Conservation (phyloP, 2,888 invertebrate species). For the Yponomeuta plumbellus region DNA sequence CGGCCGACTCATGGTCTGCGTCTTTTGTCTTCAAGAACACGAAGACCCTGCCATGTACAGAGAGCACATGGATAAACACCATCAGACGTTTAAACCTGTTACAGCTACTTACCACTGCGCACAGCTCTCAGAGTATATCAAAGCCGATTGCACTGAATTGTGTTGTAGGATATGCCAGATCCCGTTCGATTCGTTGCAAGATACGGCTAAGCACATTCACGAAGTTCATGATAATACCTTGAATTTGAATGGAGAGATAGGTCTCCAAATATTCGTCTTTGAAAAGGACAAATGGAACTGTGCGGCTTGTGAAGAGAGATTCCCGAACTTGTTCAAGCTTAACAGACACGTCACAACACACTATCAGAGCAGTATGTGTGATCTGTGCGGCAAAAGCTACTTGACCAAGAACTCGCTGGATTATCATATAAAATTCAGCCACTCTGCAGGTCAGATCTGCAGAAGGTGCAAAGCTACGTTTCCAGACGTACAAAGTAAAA, state of each 20-base stretch:
- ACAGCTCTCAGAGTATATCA: slow-evolving; percentile 40
- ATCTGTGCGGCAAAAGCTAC: slow-evolving; percentile 57
- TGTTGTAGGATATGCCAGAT: slow-evolving; percentile 47
- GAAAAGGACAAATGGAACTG: slow-evolving; percentile 50
- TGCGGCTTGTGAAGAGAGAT: slow-evolving; percentile 43
- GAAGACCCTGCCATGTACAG: slow-evolving; percentile 51
- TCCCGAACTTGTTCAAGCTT: slow-evolving; percentile 48
- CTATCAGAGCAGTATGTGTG: slow-evolving; percentile 55
- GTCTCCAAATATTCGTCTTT: slow-evolving; percentile 53
- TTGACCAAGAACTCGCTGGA: slow-evolving; percentile 49
- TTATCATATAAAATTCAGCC: slow-evolving; percentile 52
- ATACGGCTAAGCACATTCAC: slow-evolving; percentile 46
- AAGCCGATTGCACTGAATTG: slow-evolving; percentile 54
- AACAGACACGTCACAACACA: slow-evolving; percentile 57
- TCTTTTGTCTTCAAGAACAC: slow-evolving; percentile 57
- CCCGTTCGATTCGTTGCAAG: slow-evolving; percentile 38
- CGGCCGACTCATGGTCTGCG: slow-evolving; percentile 51
- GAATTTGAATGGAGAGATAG: slow-evolving; percentile 42
- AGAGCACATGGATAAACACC: slow-evolving; percentile 44
- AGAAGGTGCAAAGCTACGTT: slow-evolving; percentile 56
- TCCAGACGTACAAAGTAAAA: slow-evolving; percentile 43
- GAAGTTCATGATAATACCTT: slow-evolving; percentile 39
- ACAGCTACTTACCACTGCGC: slow-evolving; percentile 55
- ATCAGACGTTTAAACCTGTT: slow-evolving; percentile 25
- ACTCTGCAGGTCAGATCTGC: slow-evolving; percentile 46